These are phyloP conservation scores for Mola mola DNA, from an alignment of 2,113 vertebrate species.

Conservation along the genomic window DNA sequence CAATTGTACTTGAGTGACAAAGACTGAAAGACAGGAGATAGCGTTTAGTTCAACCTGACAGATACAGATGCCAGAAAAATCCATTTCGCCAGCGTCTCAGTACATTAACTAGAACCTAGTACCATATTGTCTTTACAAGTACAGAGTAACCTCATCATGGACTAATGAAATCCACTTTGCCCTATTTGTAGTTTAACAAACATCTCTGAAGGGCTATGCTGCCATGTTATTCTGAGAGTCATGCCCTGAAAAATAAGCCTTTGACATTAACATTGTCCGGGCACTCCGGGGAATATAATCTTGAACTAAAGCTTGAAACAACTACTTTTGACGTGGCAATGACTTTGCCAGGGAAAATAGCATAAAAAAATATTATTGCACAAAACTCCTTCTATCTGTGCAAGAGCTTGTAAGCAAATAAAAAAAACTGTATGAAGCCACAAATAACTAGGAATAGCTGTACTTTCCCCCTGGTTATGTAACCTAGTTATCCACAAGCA, in stretches of 20 bases:
- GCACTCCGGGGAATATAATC: constrained; percentile 50
- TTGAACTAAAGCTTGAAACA: constrained; percentile 51
- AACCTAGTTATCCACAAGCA: constrained; percentile 39
- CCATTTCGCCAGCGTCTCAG: constrained; percentile 37
- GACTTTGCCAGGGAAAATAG: constrained; percentile 36
- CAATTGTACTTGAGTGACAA: constrained; percentile 12
- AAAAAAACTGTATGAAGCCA: background rate
- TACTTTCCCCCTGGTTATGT: constrained; percentile 21
- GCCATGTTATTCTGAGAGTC: constrained; percentile 60
- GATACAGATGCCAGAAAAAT: constrained; percentile 52
- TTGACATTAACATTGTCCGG: constrained; percentile 76
- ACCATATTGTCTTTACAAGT: constrained; percentile 44
- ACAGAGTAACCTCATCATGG: constrained; percentile 58
- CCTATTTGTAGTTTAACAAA: constrained; percentile 57
- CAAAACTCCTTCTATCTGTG: constrained; percentile 14
- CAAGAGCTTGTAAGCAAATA: too few relatives aligned
- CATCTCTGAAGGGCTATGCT: constrained; percentile 53
- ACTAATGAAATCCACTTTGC: constrained; percentile 66
- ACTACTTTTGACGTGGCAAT: constrained; percentile 45
- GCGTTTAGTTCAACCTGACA: constrained; percentile 57
- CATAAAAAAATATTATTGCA: constrained; percentile 30
- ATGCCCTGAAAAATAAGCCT: constrained; percentile 70
- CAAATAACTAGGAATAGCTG: constrained; percentile 34
- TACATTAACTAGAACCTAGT: constrained; percentile 45
- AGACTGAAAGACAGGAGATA: constrained; percentile 12